These are phyloP conservation scores for Clarias magur DNA, from an alignment of 2,113 vertebrate species.

Conservation along the genomic window DNA sequence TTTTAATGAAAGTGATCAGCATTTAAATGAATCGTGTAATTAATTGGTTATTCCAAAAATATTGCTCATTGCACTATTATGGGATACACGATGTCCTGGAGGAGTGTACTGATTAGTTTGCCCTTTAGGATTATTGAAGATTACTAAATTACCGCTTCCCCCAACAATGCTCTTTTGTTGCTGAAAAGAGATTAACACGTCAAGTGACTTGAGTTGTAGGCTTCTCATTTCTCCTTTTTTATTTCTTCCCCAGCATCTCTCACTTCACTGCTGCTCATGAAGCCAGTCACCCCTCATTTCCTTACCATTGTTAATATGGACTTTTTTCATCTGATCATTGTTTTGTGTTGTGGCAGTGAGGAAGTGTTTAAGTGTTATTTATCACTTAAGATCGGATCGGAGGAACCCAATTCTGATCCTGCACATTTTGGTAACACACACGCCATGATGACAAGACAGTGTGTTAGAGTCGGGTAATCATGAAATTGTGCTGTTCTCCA, in stretches of 20 bases:
- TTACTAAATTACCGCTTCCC: slow-evolving; percentile 61
- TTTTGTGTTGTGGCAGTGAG: neutral
- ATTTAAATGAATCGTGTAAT: neutral
- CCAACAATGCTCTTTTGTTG: slow-evolving; percentile 76
- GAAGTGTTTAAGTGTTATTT: slow-evolving; percentile 6
- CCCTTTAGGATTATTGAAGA: slow-evolving; percentile 65
- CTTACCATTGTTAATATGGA: slow-evolving; percentile 6
- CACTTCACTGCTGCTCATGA: slow-evolving; percentile 51
- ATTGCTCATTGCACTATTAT: neutral
- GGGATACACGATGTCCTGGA: slow-evolving; percentile 1
- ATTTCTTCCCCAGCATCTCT: slow-evolving; percentile 51
- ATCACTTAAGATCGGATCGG: neutral
- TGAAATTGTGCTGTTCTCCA: neutral
- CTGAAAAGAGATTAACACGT: slow-evolving; percentile 73
- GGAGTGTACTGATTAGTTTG: slow-evolving; percentile 29
- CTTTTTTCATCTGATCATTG: slow-evolving; percentile 20
- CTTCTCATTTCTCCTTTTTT: slow-evolving; percentile 57
- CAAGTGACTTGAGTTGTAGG: slow-evolving; percentile 76
- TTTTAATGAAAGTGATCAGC: neutral
- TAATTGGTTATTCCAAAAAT: neutral
- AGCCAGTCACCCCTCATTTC: slow-evolving; percentile 36
- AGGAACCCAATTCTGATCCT: neutral
- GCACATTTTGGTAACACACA: neutral
- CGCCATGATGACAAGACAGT: neutral
- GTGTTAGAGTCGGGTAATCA: neutral